These are phyloP conservation scores for Eudemis profundana DNA, from an alignment of 2,888 invertebrate genomes.

Conservation along the genomic window DNA sequence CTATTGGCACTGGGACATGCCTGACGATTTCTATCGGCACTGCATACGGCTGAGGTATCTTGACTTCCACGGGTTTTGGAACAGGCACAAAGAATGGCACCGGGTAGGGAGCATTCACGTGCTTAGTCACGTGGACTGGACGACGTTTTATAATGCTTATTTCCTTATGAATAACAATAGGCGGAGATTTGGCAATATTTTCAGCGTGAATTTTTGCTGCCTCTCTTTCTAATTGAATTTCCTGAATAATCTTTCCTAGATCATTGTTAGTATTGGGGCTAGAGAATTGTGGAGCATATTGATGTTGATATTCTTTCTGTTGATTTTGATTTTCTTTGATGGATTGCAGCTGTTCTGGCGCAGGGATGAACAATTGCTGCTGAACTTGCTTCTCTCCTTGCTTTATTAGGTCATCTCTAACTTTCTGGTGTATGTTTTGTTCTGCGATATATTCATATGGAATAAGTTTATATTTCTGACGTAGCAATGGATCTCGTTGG, in stretches of 20 bases:
- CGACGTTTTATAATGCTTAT: constrained; percentile 55
- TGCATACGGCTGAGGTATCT: constrained; percentile 56
- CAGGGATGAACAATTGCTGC: constrained; percentile 44
- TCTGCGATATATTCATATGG: constrained; percentile 41
- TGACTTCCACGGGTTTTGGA: constrained; percentile 56
- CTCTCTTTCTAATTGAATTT: constrained; percentile 59
- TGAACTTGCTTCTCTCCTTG: constrained; percentile 47
- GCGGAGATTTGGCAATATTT: constrained; percentile 57
- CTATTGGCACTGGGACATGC: constrained; percentile 53
- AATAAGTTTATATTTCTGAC: constrained; percentile 38
- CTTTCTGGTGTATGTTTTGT: constrained; percentile 28
- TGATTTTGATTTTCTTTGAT: constrained; percentile 10
- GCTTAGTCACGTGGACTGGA: constrained; percentile 54
- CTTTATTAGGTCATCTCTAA: constrained; percentile 26
- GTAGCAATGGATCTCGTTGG: constrained; percentile 39
- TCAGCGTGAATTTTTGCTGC: constrained; percentile 60
- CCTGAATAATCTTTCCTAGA: constrained; percentile 58
- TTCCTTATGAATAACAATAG: constrained; percentile 57
- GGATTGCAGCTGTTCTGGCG: constrained; percentile 31
- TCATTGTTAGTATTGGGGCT: constrained; percentile 59
- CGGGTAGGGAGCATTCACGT: constrained; percentile 53
- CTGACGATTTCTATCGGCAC: constrained; percentile 58
- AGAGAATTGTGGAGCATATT: constrained; percentile 64
- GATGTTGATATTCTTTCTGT: constrained; percentile 50
- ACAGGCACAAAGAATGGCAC: constrained; percentile 59